These are phyloP conservation scores for Eristalis intricaria DNA, from an alignment of 2,888 invertebrate genomes.

Conservation along the genomic window DNA sequence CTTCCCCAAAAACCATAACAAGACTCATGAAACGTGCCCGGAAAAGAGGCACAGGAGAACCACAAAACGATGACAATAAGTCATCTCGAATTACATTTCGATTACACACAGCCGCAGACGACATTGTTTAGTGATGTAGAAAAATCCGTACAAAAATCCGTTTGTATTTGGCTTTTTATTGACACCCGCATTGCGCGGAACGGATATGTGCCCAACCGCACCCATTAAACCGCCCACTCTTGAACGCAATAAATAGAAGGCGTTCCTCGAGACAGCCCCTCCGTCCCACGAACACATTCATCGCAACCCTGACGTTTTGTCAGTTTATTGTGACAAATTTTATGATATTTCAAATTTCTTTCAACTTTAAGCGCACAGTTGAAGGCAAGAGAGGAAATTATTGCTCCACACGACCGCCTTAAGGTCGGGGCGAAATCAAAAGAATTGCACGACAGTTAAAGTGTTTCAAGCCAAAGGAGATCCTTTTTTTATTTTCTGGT, in stretches of 20 bases:
- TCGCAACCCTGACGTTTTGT: not conserved
- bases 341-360: slow-evolving; percentile 46
- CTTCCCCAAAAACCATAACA: not conserved
- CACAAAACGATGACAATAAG: not conserved
- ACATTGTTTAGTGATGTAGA: not conserved
- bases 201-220: not conserved
- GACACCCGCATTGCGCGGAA: not conserved
- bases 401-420: slow-evolving; percentile 43
- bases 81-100: slow-evolving; percentile 2
- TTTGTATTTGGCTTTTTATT: slow-evolving; percentile 2
- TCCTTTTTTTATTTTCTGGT: slow-evolving; percentile 10
- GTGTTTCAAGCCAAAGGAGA: slow-evolving; percentile 45
- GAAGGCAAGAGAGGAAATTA: slow-evolving; percentile 40
- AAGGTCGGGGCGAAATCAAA: slow-evolving; percentile 48
- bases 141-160: not conserved
- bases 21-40: not conserved
- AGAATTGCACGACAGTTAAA: slow-evolving; percentile 52
- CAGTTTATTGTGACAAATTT: slow-evolving; percentile 42
- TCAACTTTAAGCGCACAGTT: slow-evolving; percentile 24
- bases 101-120: not conserved
- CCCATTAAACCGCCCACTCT: not conserved
- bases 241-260: slow-evolving; percentile 18
- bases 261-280: not conserved
- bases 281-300: too few relatives aligned
- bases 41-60: not conserved